These are phyloP conservation scores for Phrynocephalus guinanensis DNA, from an alignment of 2,797 vertebrate species.

Conservation along the genomic window DNA sequence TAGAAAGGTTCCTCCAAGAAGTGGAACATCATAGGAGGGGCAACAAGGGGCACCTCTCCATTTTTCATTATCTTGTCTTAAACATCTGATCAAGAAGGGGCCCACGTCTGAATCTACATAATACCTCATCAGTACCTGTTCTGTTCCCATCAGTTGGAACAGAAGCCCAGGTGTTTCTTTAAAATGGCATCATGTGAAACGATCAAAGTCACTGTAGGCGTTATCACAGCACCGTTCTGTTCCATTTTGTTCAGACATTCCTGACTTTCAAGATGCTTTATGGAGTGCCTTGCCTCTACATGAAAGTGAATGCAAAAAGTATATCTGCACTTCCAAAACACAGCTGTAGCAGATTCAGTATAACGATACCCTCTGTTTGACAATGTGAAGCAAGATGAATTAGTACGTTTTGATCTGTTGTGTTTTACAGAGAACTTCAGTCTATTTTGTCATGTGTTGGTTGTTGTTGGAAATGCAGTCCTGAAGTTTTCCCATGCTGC, in stretches of 20 bases:
- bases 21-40: no score
- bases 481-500: conserved; percentile 37
- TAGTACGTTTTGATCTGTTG: not conserved
- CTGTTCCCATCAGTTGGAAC: no score
- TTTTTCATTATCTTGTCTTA: no score
- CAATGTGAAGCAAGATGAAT: not conserved
- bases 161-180: no score
- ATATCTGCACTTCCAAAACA: not conserved
- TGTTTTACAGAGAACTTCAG: not conserved
- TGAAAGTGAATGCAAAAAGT: not conserved
- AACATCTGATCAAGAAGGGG: no score
- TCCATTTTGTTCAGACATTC: not conserved
- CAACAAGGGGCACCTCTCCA: no score
- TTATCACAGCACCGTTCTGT: not conserved
- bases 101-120: no score
- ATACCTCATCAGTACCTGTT: no score
- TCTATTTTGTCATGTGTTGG: conserved; percentile 24
- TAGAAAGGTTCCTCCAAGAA: no score
- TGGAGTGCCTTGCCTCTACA: not conserved
- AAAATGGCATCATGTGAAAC: no score
- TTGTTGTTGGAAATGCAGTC: conserved; percentile 38
- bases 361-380: not conserved
- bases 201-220: no score
- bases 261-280: not conserved
- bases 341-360: not conserved